These are phyloP conservation scores for Chrysolina americana DNA, from an alignment of 2,888 invertebrate species.

Conservation along the genomic window DNA sequence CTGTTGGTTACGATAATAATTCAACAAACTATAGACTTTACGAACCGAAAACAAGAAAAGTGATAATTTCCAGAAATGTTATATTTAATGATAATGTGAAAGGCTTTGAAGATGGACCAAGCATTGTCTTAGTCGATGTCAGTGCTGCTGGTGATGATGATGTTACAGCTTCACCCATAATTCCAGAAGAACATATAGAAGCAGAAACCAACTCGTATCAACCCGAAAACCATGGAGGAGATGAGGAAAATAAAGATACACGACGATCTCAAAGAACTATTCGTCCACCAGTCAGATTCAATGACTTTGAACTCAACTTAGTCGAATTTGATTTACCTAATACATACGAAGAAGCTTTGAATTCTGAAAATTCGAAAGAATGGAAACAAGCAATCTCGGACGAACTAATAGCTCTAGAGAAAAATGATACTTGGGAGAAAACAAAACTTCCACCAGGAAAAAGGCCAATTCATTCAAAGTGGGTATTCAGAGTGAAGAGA, in stretches of 20 bases:
- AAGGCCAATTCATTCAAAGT: too few species aligned
- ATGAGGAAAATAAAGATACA: too few species aligned
- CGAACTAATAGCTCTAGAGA: not conserved
- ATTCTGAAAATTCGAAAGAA: too few species aligned
- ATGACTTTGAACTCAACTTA: too few species aligned
- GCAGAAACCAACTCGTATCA: not conserved
- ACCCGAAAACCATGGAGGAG: not conserved
- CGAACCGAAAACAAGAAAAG: conserved; percentile 21
- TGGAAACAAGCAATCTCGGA: too few species aligned
- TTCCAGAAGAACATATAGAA: not conserved
- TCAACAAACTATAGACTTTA: conserved; percentile 27
- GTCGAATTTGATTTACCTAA: too few species aligned
- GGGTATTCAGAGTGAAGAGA: too few species aligned
- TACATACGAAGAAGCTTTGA: too few species aligned
- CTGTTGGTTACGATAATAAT: conserved; percentile 35
- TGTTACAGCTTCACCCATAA: not conserved
- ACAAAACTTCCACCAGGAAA: too few species aligned
- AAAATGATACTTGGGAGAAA: too few species aligned
- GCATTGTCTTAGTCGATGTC: not conserved
- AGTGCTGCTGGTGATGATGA: not conserved
- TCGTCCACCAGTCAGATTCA: too few species aligned
- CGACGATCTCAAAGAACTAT: too few species aligned
- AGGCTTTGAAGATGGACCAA: not conserved
- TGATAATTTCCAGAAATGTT: conserved; percentile 30
- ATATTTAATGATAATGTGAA: conserved; percentile 19